Conservation (phyloP, 2,888 invertebrate genomes). For the Eledona agricola region DNA sequence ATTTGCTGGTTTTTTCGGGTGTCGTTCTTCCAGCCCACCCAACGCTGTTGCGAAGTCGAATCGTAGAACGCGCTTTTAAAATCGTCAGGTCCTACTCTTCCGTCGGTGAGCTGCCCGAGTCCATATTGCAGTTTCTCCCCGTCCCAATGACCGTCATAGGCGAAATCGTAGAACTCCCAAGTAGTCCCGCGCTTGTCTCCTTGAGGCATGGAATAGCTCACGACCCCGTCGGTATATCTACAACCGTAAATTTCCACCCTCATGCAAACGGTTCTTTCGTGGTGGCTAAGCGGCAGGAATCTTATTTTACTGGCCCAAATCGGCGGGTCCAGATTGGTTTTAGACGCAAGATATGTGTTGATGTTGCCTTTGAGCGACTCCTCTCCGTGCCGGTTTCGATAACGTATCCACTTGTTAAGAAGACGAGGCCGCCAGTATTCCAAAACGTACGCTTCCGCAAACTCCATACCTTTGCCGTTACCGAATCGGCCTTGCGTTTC, state of each 20-base stretch:
- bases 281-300: conserved; percentile 85
- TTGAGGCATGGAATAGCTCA: conserved; percentile 88
- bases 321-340: conserved; percentile 80
- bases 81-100: conserved; percentile 79
- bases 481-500: conserved; percentile 91
- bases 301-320: conserved; percentile 87
- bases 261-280: conserved; percentile 89
- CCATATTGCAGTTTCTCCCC: conserved; percentile 79
- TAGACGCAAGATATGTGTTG: conserved; percentile 85
- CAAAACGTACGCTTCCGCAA: conserved; percentile 81
- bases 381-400: conserved; percentile 72
- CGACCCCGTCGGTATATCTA: conserved; percentile 82
- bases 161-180: conserved; percentile 83
- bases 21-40: conserved; percentile 93
- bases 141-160: conserved; percentile 87
- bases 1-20: conserved; percentile 70
- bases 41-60: conserved; percentile 68
- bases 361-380: conserved; percentile 85
- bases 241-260: conserved; percentile 91
- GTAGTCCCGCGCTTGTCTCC: conserved; percentile 83
- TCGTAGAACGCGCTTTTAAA: conserved; percentile 73
- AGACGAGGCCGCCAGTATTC: conserved; percentile 85
- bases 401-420: conserved; percentile 83
- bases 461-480: conserved; percentile 90
- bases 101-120: conserved; percentile 86